phyloP scores from a whole-genome alignment of 2,113 vertebrate genomes.

The Willisornis vidua region DNA sequence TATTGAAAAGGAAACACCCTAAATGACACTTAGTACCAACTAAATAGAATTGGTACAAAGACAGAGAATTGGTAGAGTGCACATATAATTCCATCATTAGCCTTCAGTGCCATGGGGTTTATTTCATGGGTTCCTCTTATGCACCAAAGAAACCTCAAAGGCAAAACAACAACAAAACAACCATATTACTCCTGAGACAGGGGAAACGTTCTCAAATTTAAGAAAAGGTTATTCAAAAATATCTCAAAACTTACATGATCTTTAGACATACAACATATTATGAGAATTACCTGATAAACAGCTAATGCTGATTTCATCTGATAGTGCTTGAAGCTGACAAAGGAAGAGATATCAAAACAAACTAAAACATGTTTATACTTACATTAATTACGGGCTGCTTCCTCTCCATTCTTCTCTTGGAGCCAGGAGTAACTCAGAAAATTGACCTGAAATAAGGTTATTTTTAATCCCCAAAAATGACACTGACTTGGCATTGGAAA shows the following conservation, averaged over 20 bases:
- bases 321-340: not conserved
- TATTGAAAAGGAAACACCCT: not conserved
- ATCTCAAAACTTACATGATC: not conserved
- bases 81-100: not conserved
- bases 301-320: not conserved
- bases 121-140: not conserved
- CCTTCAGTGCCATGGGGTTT: not conserved
- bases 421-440: not conserved
- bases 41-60: not conserved
- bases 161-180: not conserved
- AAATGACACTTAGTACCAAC: not conserved
- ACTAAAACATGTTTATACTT: not conserved
- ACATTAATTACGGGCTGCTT: not conserved
- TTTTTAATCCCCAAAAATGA: not conserved
- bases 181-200: not conserved
- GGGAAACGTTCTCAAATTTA: not conserved
- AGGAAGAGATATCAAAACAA: not conserved
- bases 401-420: not conserved
- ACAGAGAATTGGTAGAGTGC: not conserved
- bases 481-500: not conserved
- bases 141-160: not conserved
- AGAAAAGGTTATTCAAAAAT: not conserved
- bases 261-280: not conserved
- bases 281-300: not conserved
- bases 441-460: not conserved